These are phyloP conservation scores for Helleia helle DNA, from an alignment of 2,888 invertebrate species.

Conservation along the genomic window DNA sequence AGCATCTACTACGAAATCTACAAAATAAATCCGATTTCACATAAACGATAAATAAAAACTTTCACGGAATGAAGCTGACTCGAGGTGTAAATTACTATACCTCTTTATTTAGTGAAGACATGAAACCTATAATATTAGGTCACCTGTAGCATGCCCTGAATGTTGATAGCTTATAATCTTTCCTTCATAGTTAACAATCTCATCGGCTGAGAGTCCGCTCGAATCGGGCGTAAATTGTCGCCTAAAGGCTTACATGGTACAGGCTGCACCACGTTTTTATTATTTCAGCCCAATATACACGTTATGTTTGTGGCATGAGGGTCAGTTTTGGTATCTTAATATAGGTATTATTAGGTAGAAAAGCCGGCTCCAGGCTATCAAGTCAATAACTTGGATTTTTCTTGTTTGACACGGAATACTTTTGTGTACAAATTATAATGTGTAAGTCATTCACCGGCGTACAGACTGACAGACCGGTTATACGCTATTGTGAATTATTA, in stretches of 20 bases:
- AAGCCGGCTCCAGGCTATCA: slow-evolving; percentile 26
- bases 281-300: slow-evolving; percentile 2
- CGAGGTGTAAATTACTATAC: slow-evolving; percentile 2
- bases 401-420: background rate
- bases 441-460: no score
- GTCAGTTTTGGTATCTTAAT: background rate
- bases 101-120: slow-evolving; percentile 11
- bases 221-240: slow-evolving; percentile 61
- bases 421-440: background rate
- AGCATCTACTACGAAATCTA: no score
- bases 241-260: slow-evolving; percentile 35
- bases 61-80: no score
- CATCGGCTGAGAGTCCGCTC: slow-evolving; percentile 39
- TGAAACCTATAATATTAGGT: slow-evolving; percentile 9
- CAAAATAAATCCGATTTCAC: no score
- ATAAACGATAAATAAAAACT: no score
- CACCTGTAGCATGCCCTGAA: slow-evolving; percentile 37
- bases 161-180: slow-evolving; percentile 60
- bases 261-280: background rate
- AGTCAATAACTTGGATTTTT: slow-evolving; percentile 15
- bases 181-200: slow-evolving; percentile 61
- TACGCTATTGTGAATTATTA: no score
- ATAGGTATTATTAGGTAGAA: slow-evolving; percentile 29
- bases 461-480: no score
- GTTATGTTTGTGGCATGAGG: background rate